phyloP scores from a whole-genome alignment of 2,113 vertebrate genomes.

The Herpailurus yagouaroundi region DNA sequence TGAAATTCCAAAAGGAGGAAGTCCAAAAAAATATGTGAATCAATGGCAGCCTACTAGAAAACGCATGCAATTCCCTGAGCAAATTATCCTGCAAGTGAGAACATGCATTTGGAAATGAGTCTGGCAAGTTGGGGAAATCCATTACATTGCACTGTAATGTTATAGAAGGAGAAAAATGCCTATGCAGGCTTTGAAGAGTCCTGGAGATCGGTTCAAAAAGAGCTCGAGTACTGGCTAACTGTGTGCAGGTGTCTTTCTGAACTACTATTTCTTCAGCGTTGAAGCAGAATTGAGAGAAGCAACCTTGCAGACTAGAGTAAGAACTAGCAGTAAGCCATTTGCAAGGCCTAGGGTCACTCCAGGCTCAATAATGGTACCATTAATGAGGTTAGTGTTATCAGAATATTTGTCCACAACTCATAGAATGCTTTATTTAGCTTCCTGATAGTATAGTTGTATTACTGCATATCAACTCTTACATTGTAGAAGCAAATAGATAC shows the following conservation, averaged over 20 bases:
- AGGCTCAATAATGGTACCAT: not conserved
- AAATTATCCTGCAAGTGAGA: slow-evolving; percentile 36
- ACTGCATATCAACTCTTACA: not conserved
- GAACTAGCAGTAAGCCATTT: not conserved
- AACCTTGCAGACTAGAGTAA: not conserved
- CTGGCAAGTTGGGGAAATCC: not conserved
- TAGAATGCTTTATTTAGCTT: not conserved
- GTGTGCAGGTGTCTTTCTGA: not conserved
- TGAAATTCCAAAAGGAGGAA: slow-evolving; percentile 6
- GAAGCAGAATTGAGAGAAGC: not conserved
- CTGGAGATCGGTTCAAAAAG: not conserved
- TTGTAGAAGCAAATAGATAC: not conserved
- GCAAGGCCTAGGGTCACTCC: not conserved
- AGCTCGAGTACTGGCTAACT: not conserved
- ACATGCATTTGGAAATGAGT: not conserved
- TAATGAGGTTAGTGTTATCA: not conserved
- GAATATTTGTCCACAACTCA: not conserved
- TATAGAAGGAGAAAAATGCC: not conserved
- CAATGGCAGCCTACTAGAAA: not conserved
- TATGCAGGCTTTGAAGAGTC: not conserved
- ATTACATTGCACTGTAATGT: not conserved
- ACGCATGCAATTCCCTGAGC: not conserved
- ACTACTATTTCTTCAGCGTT: not conserved
- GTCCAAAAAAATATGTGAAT: not conserved
- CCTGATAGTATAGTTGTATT: not conserved